Base-by-base conservation (phyloP, 2,888 invertebrate species). In the Platynereis dumerilii region DNA sequence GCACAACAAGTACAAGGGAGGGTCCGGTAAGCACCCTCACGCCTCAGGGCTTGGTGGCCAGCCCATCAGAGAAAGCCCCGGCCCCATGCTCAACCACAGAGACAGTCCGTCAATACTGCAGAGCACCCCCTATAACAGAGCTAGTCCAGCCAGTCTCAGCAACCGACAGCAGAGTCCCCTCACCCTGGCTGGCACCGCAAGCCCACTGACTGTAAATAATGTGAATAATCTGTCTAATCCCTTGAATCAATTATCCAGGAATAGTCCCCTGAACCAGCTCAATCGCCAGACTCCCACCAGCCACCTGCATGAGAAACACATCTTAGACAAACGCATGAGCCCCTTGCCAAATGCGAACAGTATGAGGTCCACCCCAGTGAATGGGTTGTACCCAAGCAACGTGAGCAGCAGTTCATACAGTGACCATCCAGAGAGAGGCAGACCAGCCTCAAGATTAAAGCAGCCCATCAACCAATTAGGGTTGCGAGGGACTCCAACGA, bases 81-180 rank as follows among this genome's bases (percentile, higher is more conserved):
- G 58, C 20, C n/a, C 55, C 55, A 53, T 60, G 53, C 68, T 77
- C 27, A 72, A 70, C 39, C 77, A 78, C 61, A 72, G 71, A 60
- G 69, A 71, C 28, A 68, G 69, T 45, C 71, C 74, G 5, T 65
- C 76, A 72, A 64, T 76, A 75, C 72, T 89, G 3, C 94, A 94
- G 84, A 93, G 93, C 71, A 95, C 95, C 0, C 96, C 95, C 2
- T 85, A 96, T n/a, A 56, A 26, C n/a, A 42, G 57, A 2, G 56
- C 34, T 1, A 55, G 27, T 55, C 55, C 55, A 12, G 55, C 55
- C 24, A 15, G 22, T 17, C n/a, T 55, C 22, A 26, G 55, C 22
- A 26, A 26, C 7, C 3, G 22, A n/a, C 59, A 34, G 10, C 48
- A 44, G 5, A 59, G 59, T 45, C 59, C 59, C 24, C 26, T 45